Evolutionary conservation across 2,113 vertebrate genomes (phyloP).

Genomic region (Nothocercus julius): DNA sequence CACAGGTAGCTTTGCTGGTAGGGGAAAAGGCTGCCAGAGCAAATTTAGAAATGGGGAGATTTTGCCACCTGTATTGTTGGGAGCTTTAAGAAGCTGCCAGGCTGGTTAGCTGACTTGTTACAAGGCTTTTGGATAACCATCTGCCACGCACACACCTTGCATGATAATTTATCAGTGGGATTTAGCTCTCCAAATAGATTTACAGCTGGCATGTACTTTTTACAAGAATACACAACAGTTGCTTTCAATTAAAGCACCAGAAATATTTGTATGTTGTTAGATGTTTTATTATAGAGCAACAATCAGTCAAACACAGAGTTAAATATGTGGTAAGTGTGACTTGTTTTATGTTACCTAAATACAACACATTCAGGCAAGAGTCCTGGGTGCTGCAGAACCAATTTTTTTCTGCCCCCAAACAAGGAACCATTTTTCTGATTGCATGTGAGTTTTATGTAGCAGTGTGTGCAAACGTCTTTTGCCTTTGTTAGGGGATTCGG

Average conservation of each 20-base stretch:
- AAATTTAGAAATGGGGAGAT: background rate
- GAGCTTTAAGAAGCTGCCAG: background rate
- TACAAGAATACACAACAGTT: background rate
- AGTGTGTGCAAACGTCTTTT: background rate
- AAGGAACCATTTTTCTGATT: background rate
- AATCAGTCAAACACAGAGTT: background rate
- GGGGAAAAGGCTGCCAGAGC: slow-evolving; percentile 23
- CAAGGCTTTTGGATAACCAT: background rate
- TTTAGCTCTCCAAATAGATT: background rate
- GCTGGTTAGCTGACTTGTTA: background rate
- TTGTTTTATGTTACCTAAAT: background rate
- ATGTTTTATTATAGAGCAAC: background rate
- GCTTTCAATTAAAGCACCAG: background rate
- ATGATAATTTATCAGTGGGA: background rate
- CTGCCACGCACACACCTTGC: slow-evolving; percentile 20
- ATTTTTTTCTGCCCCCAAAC: background rate
- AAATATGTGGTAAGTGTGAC: background rate
- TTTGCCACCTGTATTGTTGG: slow-evolving; percentile 6
- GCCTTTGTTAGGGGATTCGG: background rate
- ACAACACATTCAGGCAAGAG: background rate
- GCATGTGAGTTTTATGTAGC: background rate
- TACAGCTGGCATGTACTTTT: background rate
- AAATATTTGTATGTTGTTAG: background rate
- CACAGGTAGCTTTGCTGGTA: background rate
- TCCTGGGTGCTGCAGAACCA: background rate